Evolutionary conservation across 2,113 vertebrate species (phyloP).

Genomic region (Amphilophus citrinellus): DNA sequence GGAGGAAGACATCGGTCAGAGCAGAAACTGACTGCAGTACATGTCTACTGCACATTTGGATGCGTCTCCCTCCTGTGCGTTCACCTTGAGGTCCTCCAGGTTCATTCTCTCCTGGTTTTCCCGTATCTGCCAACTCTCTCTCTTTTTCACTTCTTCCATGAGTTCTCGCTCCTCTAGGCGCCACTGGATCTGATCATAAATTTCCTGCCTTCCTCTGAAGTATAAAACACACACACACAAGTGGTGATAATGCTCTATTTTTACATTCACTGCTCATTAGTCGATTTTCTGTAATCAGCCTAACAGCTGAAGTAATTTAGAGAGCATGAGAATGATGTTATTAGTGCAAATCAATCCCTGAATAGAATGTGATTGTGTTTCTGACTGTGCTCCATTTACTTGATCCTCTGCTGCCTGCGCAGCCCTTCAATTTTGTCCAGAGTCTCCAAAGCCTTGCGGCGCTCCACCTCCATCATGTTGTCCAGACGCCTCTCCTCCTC

Average conservation of each 20-base stretch:
- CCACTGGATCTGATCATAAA: constrained; percentile 85
- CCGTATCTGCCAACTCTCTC: constrained; percentile 82
- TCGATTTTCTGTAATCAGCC: neutral
- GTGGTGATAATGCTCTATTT: neutral
- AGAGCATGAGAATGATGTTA: neutral
- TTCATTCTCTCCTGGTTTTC: constrained; percentile 82
- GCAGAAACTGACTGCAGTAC: neutral
- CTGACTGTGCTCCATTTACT: constrained; percentile 48
- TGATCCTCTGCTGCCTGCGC: constrained; percentile 82
- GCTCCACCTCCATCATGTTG: constrained; percentile 89
- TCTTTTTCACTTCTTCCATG: constrained; percentile 79
- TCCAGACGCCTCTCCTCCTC: constrained; percentile 88
- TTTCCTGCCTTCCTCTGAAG: constrained; percentile 83
- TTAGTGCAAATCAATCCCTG: neutral
- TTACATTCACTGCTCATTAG: neutral
- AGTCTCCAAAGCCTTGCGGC: constrained; percentile 79
- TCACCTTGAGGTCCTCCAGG: constrained; percentile 86
- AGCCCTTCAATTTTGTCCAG: constrained; percentile 80
- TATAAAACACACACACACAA: neutral
- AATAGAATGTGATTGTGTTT: neutral
- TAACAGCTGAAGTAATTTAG: neutral
- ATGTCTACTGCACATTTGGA: neutral
- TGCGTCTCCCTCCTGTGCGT: neutral
- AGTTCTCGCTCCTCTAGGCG: constrained; percentile 80
- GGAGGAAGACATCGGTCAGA: constrained; percentile 5